Evolutionary conservation across 2,888 invertebrate species (phyloP).

Genomic region (Meandrusa payeni): DNA sequence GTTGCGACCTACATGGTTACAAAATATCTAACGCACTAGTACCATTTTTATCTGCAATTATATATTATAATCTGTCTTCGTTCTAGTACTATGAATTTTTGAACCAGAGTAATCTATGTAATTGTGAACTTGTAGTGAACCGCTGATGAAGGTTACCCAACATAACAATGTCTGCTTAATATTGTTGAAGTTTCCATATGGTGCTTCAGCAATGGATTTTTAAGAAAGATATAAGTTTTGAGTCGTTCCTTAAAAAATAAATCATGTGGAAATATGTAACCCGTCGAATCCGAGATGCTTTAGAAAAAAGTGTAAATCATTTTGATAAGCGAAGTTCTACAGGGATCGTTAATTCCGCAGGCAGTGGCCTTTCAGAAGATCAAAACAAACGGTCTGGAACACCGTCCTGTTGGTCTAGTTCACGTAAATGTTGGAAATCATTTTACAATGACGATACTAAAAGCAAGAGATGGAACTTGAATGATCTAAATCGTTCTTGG

Average conservation of each 20-base stretch:
- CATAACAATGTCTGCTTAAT: no score
- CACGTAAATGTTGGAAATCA: conserved; percentile 49
- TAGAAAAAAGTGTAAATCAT: conserved; percentile 71
- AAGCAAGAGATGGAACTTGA: conserved; percentile 64
- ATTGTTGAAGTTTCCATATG: conserved; percentile 15
- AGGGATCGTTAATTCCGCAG: conserved; percentile 50
- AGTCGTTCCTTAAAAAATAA: conserved; percentile 15
- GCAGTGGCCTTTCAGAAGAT: conserved; percentile 42
- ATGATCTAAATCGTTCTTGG: conserved; percentile 66
- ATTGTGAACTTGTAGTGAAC: no score
- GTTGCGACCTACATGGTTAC: no score
- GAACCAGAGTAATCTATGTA: no score
- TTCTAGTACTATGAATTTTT: no score
- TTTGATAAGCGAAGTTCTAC: conserved; percentile 71
- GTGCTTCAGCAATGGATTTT: conserved; percentile 7
- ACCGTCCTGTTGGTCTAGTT: conserved; percentile 50
- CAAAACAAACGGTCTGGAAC: conserved; percentile 42
- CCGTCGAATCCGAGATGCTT: conserved; percentile 70
- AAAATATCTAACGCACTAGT: no score
- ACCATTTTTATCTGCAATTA: no score
- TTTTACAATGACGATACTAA: conserved; percentile 51
- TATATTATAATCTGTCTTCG: no score
- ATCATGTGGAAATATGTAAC: conserved; percentile 80
- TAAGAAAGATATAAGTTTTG: conserved; percentile 27
- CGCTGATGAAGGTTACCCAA: no score